Base-by-base conservation (phyloP, 2,113 vertebrate species). In the Tachysurus fulvidraco region DNA sequence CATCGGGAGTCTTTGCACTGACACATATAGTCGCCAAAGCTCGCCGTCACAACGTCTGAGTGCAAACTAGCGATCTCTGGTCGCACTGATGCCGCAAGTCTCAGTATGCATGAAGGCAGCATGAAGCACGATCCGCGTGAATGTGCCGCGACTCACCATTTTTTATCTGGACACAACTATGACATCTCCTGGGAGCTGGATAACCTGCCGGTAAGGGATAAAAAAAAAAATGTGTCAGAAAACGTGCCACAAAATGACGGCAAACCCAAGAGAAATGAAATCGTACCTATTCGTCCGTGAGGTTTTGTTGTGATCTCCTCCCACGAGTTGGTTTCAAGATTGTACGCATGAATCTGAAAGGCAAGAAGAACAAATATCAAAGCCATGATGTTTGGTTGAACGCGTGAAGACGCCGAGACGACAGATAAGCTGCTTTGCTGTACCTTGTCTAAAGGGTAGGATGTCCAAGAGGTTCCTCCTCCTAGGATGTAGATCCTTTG, bases 251-350 rank as follows among this genome's bases (percentile, higher is more conserved):
- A 50, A 36, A n/a, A 67, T 3, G 30, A n/a, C 36, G 23, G 41
- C 5, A 54, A 12, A 19, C 10, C 17, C 1, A 74, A 50, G 21
- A 41, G 17, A 44, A 23, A 62, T 30, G 83, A 46, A 6, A 9
- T 85, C 92, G 85, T 85, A 98, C 98, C 98, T 89, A 98, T 96
- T 95, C 98, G 98, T 88, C 97, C 97, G 57, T 99, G 96, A 80
- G 98, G 98, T 92, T 97, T 98, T 0, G 98, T 99, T 85, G 95
- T 86, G 36, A 99, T 98, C 92, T 99, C 98, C 88, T 99, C 98
- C 98, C 98, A 99, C 21, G 97, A 97, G 92, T 99, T 99, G 12
- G 97, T 99, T 94, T 99, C 98, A 85, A 99, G 95, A 92, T 99
- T 99, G 93, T 99, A 99, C 0, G 98, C 97, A 0, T 99, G 97